phyloP scores from a whole-genome alignment of 2,888 invertebrate genomes.

The Pseudolycoriella hygida region DNA sequence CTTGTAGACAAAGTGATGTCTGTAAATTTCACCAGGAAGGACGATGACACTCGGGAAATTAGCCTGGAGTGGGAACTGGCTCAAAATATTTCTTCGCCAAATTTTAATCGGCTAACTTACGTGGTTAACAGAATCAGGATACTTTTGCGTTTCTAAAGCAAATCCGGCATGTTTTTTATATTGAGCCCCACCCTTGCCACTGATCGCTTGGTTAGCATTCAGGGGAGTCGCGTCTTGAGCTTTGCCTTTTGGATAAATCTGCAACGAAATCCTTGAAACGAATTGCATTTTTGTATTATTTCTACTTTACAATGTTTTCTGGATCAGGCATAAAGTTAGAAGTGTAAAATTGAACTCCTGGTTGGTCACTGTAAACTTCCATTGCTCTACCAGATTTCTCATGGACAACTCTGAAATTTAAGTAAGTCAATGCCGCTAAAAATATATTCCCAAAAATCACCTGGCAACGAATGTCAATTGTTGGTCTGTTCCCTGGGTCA shows the following conservation, averaged over 20 bases:
- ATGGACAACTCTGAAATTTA: conserved; percentile 38
- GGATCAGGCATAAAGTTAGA: conserved; percentile 53
- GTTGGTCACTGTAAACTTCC: conserved; percentile 71
- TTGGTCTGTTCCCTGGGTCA: conserved; percentile 40
- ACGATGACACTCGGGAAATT: conserved; percentile 59
- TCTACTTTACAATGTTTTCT: conserved; percentile 23
- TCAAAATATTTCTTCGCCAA: conserved; percentile 9
- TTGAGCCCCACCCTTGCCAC: conserved; percentile 48
- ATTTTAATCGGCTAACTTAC: conserved; percentile 30
- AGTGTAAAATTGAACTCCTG: conserved; percentile 83
- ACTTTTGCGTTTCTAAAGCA: conserved; percentile 84
- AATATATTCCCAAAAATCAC: conserved; percentile 23
- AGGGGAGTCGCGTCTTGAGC: conserved; percentile 16
- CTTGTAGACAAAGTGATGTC: conserved; percentile 54
- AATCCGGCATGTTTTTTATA: conserved; percentile 68
- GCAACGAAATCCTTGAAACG: background rate
- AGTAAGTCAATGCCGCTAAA: background rate
- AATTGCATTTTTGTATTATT: no score
- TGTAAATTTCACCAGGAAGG: conserved; percentile 52
- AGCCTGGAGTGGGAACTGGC: conserved; percentile 30
- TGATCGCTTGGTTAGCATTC: conserved; percentile 23
- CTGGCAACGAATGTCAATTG: conserved; percentile 42
- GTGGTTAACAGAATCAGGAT: conserved; percentile 77
- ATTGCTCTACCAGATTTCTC: conserved; percentile 51
- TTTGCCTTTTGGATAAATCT: conserved; percentile 8